phyloP scores from a whole-genome alignment of 2,888 invertebrate genomes.

The Argyra leucocephala region DNA sequence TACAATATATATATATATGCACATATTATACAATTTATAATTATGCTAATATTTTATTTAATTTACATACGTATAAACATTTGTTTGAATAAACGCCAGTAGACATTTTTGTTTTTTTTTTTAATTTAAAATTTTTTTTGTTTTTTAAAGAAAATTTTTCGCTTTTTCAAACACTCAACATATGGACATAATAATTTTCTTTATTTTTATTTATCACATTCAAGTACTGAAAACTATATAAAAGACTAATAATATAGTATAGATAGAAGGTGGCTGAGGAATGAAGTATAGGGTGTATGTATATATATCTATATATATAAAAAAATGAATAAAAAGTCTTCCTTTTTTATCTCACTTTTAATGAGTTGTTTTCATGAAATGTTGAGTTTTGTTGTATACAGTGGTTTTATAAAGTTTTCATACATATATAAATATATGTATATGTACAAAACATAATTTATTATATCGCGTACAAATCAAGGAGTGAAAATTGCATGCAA shows the following conservation, averaged over 20 bases:
- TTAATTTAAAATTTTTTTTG: not conserved
- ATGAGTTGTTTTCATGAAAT: not conserved
- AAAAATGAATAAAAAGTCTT: not conserved
- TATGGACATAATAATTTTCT: too few relatives aligned
- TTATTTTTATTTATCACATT: not conserved
- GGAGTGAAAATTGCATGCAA: conserved; percentile 6
- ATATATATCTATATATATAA: too few relatives aligned
- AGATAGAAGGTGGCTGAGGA: not conserved
- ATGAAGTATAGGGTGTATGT: too few relatives aligned
- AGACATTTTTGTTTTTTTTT: not conserved
- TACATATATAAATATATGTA: not conserved
- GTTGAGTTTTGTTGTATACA: not conserved
- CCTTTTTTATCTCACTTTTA: not conserved
- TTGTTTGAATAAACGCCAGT: conserved; percentile 6
- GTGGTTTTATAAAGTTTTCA: too few relatives aligned
- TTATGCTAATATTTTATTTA: not conserved
- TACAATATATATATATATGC: not conserved
- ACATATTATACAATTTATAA: too few relatives aligned
- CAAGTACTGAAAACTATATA: not conserved
- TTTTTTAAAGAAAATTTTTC: not conserved
- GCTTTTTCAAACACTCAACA: not conserved
- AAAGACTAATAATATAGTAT: not conserved
- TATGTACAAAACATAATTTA: not conserved
- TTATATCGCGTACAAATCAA: not conserved
- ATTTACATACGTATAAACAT: not conserved